A percentile compares a stretch with the other conserved stretches of the same genome.
Conservation (phyloP, 1,140 invertebrate genomes). For the Drosophila burlai region DNA sequence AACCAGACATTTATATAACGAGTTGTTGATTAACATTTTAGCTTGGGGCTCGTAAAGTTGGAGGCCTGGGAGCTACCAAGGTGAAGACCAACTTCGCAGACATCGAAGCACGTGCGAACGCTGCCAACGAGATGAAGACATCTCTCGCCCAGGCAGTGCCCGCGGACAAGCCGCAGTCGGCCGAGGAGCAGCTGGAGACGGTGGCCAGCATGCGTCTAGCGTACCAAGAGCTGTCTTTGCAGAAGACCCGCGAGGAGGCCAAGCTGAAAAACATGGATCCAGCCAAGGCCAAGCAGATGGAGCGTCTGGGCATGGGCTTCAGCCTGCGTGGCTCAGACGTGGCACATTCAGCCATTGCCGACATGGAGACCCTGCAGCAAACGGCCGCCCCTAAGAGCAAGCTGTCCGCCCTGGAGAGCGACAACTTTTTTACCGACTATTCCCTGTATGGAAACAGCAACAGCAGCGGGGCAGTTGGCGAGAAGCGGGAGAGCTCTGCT, state of each 20-base stretch:
- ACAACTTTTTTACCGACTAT: slow-evolving; percentile 85
- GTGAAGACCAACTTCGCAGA: slow-evolving; percentile 98
- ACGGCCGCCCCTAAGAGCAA: slow-evolving; percentile 77
- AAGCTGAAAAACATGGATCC: slow-evolving; percentile 92
- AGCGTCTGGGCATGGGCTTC: slow-evolving; percentile 95
- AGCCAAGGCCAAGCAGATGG: slow-evolving; percentile 95
- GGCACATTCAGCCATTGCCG: slow-evolving; percentile 96
- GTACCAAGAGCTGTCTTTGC: slow-evolving; percentile 93
- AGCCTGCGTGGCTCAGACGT: slow-evolving; percentile 87
- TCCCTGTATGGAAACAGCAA: slow-evolving; percentile 66
- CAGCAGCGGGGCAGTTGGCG: slow-evolving; percentile 15
- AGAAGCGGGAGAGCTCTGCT: slow-evolving; percentile 53
- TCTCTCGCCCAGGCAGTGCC: slow-evolving; percentile 70
- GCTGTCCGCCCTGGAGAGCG: slow-evolving; percentile 59
- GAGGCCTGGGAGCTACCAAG: slow-evolving; percentile 97
- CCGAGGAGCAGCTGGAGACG: slow-evolving; percentile 86
- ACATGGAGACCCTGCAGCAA: slow-evolving; percentile 97
- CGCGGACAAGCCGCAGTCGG: slow-evolving; percentile 68
- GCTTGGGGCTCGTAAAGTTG: slow-evolving; percentile 92
- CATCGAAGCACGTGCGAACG: slow-evolving; percentile 94
- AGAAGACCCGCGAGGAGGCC: slow-evolving; percentile 92
- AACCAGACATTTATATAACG: neutral
- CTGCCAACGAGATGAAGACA: slow-evolving; percentile 90
- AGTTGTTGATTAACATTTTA: slow-evolving; percentile 12
- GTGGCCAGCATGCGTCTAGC: slow-evolving; percentile 93